phyloP scores from a whole-genome alignment of 1,140 invertebrate species.

The Drosophila virilis region DNA sequence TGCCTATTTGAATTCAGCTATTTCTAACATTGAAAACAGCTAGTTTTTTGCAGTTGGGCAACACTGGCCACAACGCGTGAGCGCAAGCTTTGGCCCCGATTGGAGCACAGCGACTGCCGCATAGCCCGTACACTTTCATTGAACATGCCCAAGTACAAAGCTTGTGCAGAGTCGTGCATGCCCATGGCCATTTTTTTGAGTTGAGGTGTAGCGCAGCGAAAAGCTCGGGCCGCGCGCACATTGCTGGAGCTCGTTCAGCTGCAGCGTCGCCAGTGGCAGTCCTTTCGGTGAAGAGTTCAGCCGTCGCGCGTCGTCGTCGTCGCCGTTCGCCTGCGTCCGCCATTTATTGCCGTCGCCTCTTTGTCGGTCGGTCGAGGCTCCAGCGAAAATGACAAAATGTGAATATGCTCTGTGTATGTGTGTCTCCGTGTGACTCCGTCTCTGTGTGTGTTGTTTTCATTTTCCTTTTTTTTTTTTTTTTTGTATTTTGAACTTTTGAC shows the following conservation, averaged over 20 bases:
- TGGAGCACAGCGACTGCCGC: slow-evolving; percentile 5
- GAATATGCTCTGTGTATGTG: slow-evolving; percentile 39
- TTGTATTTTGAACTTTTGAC: slow-evolving; percentile 74
- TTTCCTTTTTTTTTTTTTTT: slow-evolving; percentile 24
- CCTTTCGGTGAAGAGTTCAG: slow-evolving; percentile 82
- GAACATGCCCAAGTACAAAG: background rate
- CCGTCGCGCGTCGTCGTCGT: slow-evolving; percentile 47
- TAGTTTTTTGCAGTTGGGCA: too few relatives aligned
- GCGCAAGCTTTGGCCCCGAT: slow-evolving; percentile 22
- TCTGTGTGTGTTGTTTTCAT: slow-evolving; percentile 8
- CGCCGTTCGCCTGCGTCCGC: background rate
- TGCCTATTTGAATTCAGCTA: too few relatives aligned
- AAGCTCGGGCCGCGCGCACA: slow-evolving; percentile 44
- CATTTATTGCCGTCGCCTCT: slow-evolving; percentile 17
- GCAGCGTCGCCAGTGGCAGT: slow-evolving; percentile 77
- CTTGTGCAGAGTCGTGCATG: slow-evolving; percentile 10
- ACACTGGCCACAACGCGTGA: background rate
- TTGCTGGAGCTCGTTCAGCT: slow-evolving; percentile 54
- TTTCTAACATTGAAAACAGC: too few relatives aligned
- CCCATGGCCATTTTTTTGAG: background rate
- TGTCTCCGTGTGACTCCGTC: background rate
- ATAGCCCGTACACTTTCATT: background rate
- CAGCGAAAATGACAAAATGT: slow-evolving; percentile 75
- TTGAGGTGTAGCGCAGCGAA: slow-evolving; percentile 3
- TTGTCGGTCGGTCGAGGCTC: slow-evolving; percentile 41